Base-by-base conservation (phyloP, 2,888 invertebrate genomes). In the Rutpela maculata region DNA sequence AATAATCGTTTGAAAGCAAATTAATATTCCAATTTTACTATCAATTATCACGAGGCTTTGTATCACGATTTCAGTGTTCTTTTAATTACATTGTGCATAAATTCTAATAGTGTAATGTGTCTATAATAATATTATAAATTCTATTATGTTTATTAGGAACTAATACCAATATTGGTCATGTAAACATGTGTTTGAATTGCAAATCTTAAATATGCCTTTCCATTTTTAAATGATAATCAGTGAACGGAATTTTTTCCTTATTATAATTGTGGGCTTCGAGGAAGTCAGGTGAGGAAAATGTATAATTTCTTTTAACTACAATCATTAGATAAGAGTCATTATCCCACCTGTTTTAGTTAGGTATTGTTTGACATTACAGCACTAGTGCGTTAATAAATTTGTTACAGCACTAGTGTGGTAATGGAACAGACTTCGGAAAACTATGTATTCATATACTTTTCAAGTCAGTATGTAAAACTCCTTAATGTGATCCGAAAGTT, bases 121-220 rank as follows among this genome's bases (percentile, higher is more conserved):
- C 35, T 17, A 63, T 63, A 35, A 63, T 63, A 63, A 18, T 31
- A n/a, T 17, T 31, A 17, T 35, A 63, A 63, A 63, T 35, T 63
- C 35, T n/a, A n/a, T 26, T 60, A 63, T 35, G 17, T 62, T 50
- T 50, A 50, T 50, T 50, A 15, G 15, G n/a, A 50, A 50, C n/a
- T n/a, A 50, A 50, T 3, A 50, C 50, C 15, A 50, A 50, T 35
- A 35, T 17, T 35, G n/a, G 31, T 63, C 62, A 17, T 50, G 11
- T 2, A 10, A 35, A 63, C 35, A 35, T 31, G 35, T 63, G 35
- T 35, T 35, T 63, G 62, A 63, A 63, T 35, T 63, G 62, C 35
- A 63, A 63, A 62, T 62, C 15, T 43, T 43, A 12, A 12, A 12
- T 17, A n/a, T 50, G n/a, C 50, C 50, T 5, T 35, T 35, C 31